Percentiles rank a stretch among this genome's conserved stretches.
These are phyloP conservation scores for Catocala fraxini DNA, from an alignment of 2,888 invertebrate genomes.

Conservation along the genomic window DNA sequence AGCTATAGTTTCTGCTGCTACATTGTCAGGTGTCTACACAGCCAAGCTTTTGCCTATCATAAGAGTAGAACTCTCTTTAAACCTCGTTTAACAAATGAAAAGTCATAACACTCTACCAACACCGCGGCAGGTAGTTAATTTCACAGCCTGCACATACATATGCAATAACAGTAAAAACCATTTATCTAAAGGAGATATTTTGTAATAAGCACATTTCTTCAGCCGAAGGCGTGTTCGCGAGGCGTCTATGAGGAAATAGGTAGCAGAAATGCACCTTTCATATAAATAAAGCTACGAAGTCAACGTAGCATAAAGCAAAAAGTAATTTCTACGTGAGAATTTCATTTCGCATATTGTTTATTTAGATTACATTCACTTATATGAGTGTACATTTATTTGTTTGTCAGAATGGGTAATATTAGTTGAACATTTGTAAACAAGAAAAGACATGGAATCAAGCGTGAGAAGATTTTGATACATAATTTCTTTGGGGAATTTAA, in stretches of 20 bases:
- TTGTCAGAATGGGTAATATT: neutral
- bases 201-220: too few relatives aligned
- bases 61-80: too few relatives aligned
- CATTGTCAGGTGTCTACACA: too few relatives aligned
- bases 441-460: neutral
- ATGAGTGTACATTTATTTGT: slow-evolving; percentile 1
- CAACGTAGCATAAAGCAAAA: neutral
- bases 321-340: neutral
- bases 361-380: neutral
- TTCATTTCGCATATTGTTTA: neutral
- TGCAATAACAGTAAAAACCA: too few relatives aligned
- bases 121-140: too few relatives aligned
- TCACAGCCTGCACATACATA: too few relatives aligned
- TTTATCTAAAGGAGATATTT: too few relatives aligned
- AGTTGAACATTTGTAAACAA: neutral
- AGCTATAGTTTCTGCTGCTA: too few relatives aligned
- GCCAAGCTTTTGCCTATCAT: too few relatives aligned
- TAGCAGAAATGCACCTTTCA: slow-evolving; percentile 1
- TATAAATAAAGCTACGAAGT: slow-evolving; percentile 1
- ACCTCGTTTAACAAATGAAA: too few relatives aligned
- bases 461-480: neutral
- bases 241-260: neutral
- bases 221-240: too few relatives aligned
- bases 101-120: too few relatives aligned
- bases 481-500: slow-evolving; percentile 2